Base-by-base conservation (phyloP, 2,888 invertebrate species). In the Diachrysia chrysitis region DNA sequence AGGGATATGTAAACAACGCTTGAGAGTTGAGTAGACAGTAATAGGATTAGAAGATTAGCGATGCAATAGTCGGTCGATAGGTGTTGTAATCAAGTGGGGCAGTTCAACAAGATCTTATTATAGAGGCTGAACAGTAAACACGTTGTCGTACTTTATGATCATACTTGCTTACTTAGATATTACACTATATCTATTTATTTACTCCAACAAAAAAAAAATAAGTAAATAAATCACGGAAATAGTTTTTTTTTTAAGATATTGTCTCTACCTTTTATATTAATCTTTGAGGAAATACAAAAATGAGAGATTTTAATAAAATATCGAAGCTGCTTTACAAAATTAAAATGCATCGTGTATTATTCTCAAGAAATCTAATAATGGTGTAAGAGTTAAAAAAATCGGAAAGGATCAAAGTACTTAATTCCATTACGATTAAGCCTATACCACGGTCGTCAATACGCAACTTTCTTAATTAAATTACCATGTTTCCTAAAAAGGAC, bases 31-130 rank as follows among this genome's bases (percentile, higher is more conserved):
- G n/a, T 42, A 12, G 32, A 19, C 53, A 60, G 29, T 78, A 79
- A 79, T 64, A 60, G 78, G 75, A 78, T 79, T 60, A 51, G 14
- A 48, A 56, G 78, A 77, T 74, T 74, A 81, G 57, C 65, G 69
- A 67, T 65, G 71, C 71, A 65, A 19, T 25, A 64, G 53, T 53
- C 54, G 48, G 56, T 71, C 54, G 58, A 23, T 35, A 58, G 57
- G 53, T 73, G 68, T 57, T 17, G n/a, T 25, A 4, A 17, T 12
- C 32, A 58, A 75, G 57, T 75, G 10, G 35, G 32, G 25, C 14
- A 48, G 9, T 32, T 42, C 42, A 25, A 53, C 29, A 16, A 37
- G 16, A 76, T 56, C 61, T 76, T 73, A 29, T 76, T 76, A 63
- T 55, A 58, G 53, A 62, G 56, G 19, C 53, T 59, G 9, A 61